A percentile compares a stretch with the other conserved stretches of the same genome.
Conservation (phyloP, 2,797 vertebrate species). For the Epinephelus coioides region DNA sequence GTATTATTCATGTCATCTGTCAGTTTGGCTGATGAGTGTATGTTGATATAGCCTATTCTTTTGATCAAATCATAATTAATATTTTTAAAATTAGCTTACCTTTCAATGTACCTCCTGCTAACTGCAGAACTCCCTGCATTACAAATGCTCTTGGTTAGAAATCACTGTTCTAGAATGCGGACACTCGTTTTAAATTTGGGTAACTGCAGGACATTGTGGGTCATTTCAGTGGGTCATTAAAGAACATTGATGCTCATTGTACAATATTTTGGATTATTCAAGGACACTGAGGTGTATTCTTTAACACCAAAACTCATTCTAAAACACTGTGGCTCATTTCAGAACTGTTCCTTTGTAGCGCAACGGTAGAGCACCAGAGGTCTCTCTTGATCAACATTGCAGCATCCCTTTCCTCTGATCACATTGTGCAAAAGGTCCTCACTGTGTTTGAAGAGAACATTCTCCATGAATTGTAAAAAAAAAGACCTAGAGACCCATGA, state of each 20-base stretch:
- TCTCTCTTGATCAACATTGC: conserved; percentile 55
- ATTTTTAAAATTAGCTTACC: no score
- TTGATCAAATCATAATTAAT: no score
- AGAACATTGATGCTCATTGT: not conserved
- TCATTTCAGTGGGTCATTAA: not conserved
- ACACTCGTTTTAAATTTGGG: no score
- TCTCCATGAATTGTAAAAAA: not conserved
- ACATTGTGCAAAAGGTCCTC: not conserved
- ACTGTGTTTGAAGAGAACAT: not conserved
- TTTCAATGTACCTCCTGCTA: no score
- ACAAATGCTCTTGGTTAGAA: no score
- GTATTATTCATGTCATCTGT: no score
- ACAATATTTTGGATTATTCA: not conserved
- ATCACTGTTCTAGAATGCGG: no score
- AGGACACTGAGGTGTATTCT: not conserved
- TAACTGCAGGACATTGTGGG: not conserved
- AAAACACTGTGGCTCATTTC: not conserved
- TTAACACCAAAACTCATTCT: not conserved
- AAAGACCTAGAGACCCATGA: not conserved
- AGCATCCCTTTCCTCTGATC: not conserved
- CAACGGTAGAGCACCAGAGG: conserved; percentile 64
- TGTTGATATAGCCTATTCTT: no score
- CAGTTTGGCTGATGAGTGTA: no score
- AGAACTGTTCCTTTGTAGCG: conserved; percentile 26
- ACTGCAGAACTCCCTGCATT: no score